Percentiles rank a stretch among this genome's conserved stretches.
These are phyloP conservation scores for Pantherophis alleghaniensis DNA, from an alignment of 2,797 vertebrate species.

Conservation along the genomic window DNA sequence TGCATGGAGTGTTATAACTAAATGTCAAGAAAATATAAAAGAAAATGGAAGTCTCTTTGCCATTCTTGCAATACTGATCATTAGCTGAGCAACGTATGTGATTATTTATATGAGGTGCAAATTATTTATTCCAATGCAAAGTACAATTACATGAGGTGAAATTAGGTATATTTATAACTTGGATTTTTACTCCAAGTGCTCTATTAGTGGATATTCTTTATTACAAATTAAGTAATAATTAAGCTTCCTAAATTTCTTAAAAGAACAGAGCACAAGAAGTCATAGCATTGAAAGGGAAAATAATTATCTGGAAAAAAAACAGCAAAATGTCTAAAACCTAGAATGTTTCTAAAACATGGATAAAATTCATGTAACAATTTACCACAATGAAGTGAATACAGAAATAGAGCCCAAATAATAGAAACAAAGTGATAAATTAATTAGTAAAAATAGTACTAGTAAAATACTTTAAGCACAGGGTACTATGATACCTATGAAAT, in stretches of 20 bases:
- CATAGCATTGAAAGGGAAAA: not conserved
- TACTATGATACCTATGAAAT: not conserved
- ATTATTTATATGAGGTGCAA: not conserved
- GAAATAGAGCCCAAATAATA: not conserved
- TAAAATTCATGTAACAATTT: not conserved
- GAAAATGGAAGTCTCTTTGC: not conserved
- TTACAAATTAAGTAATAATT: not conserved
- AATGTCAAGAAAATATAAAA: not conserved
- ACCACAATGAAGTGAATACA: not conserved
- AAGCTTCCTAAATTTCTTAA: not conserved
- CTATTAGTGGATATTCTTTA: not conserved
- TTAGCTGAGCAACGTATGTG: not conserved
- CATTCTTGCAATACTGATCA: not conserved
- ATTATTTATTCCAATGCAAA: not conserved
- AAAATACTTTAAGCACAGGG: not conserved
- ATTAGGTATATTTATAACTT: not conserved
- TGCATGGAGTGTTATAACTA: not conserved
- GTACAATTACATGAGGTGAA: not conserved
- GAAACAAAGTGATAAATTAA: not conserved
- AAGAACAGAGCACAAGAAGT: not conserved
- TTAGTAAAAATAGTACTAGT: not conserved
- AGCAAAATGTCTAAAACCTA: not conserved
- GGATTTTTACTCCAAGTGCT: not conserved
- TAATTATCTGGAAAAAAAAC: not conserved
- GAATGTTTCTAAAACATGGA: not conserved